Percentiles rank a stretch among this genome's conserved stretches.
Conservation (phyloP, 2,113 vertebrate species). For the Forbesichthys agassizii region DNA sequence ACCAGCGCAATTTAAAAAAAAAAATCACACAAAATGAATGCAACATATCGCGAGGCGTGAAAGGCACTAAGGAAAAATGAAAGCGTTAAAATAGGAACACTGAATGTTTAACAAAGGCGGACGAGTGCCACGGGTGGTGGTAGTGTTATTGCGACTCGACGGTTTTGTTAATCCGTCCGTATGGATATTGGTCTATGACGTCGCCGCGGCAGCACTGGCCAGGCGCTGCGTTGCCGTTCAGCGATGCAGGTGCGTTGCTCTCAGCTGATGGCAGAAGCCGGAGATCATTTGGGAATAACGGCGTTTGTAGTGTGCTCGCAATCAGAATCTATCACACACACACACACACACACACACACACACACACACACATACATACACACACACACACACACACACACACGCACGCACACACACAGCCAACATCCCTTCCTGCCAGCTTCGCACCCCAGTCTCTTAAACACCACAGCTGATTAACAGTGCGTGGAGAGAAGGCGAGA, state of each 20-base stretch:
- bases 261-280: slow-evolving; percentile 30
- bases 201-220: slow-evolving; percentile 11
- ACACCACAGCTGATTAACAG: slow-evolving; percentile 54
- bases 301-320: too few species aligned
- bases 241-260: slow-evolving; percentile 50
- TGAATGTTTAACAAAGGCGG: slow-evolving; percentile 3
- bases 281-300: slow-evolving; percentile 20
- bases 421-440: slow-evolving; percentile 30
- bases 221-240: slow-evolving; percentile 52
- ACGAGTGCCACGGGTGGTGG: neutral
- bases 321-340: neutral
- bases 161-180: slow-evolving; percentile 45
- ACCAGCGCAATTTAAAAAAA: slow-evolving; percentile 6
- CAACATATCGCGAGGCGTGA: slow-evolving; percentile 23
- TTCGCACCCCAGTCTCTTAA: slow-evolving; percentile 46
- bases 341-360: slow-evolving; percentile 7
- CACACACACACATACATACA: slow-evolving; percentile 19
- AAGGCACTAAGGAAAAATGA: neutral
- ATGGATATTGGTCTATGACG: slow-evolving; percentile 53
- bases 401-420: slow-evolving; percentile 5
- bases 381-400: slow-evolving; percentile 14
- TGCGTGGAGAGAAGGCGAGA: slow-evolving; percentile 9
- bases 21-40: slow-evolving; percentile 29
- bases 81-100: slow-evolving; percentile 15
- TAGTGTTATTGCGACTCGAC: neutral